Evolutionary conservation across 1,140 invertebrate species (phyloP), one percentile per base, ranked within the genome.

Genomic region (Thaumatotibia leucotreta): DNA sequence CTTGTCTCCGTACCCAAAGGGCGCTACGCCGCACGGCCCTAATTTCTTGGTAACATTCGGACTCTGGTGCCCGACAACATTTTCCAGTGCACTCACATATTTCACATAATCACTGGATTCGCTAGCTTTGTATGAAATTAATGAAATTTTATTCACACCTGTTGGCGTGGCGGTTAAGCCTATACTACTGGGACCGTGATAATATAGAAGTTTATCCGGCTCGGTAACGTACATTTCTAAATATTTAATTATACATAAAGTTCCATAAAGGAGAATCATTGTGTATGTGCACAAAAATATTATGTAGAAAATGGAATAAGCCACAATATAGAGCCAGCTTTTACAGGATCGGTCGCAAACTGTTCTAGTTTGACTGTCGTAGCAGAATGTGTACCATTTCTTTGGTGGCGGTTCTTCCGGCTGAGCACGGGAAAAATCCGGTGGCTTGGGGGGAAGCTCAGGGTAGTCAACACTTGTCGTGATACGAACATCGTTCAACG

Each of bases 221-320:
- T 63, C 61, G 9, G 75, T 50, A 50, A 72, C 83, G 1, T 77
- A 68, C 23, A 71, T 64, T 5, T 67, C 10, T 5, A 9, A 50
- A 4, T 22, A 9, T 67, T 82, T 85, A 10, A 89, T 73, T 0
- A 84, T 22, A 0, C 24, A 31, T 39, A 89, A 64, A 0, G 83
- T 73, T 6, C 33, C 68, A 31, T 74, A 90, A 0, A 90, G 68
- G 4, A 85, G 75, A 61, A 86, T 63, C 63, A 90, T 63, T 1
- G 78, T 86, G 23, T 80, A 90, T 5, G 84, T 83, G 2, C 62
- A 62, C 24, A 90, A 61, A 39, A 88, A 88, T 45, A 85, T 70
- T 6, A 87, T 45, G 33, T 90, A 90, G 64, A 89, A 77, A 6
- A 87, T 67, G 2, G 80, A 76, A 45, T 89, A 89, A n/a, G 29